A percentile compares a stretch with the other conserved stretches of the same genome.
Evolutionary conservation across 2,888 invertebrate species (phyloP).

Genomic region (Ecliptopera silaceata): DNA sequence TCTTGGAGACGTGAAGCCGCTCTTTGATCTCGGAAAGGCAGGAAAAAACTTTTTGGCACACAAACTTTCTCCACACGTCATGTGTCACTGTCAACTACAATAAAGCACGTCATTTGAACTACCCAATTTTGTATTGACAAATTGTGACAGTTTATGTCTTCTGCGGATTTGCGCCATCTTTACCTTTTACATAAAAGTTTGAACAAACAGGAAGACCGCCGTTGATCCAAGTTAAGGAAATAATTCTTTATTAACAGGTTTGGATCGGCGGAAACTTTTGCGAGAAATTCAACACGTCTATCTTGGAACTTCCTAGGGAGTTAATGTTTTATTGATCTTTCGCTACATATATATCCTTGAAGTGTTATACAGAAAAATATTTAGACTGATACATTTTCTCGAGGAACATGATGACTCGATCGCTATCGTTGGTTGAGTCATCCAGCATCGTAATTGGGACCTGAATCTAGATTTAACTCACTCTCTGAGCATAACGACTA

Average conservation of each 20-base stretch:
- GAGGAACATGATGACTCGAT: too few species aligned
- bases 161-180: constrained; percentile 27
- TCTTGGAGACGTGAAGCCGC: neutral
- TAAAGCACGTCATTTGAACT: neutral
- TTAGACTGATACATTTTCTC: too few species aligned
- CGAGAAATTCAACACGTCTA: constrained; percentile 41
- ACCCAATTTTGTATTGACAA: neutral
- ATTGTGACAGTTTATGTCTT: neutral
- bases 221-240: constrained; percentile 31
- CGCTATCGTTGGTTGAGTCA: too few species aligned
- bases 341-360: neutral
- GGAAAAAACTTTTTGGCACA: neutral
- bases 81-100: neutral
- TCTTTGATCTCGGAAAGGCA: neutral
- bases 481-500: too few species aligned
- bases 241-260: constrained; percentile 45
- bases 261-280: constrained; percentile 41
- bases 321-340: constrained; percentile 22
- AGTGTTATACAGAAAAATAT: too few species aligned
- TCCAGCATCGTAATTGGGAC: too few species aligned
- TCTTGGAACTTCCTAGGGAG: constrained; percentile 37
- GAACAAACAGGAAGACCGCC: constrained; percentile 37
- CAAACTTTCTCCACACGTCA: neutral
- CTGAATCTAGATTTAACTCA: too few species aligned
- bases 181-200: constrained; percentile 45